Conservation (phyloP, 2,113 vertebrate genomes). For the Sciurus niger region DNA sequence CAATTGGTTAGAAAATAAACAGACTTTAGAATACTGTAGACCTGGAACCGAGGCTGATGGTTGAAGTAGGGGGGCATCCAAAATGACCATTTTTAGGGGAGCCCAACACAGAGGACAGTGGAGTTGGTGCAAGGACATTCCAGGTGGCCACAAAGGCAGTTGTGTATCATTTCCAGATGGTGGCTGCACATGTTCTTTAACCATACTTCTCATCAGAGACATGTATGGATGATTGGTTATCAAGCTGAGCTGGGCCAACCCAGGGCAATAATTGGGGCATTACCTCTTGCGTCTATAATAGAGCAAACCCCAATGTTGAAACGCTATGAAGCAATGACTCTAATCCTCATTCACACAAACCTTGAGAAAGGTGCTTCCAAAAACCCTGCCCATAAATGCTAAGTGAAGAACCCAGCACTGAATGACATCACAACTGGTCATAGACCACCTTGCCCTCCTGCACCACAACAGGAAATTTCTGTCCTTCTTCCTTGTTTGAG, state of each 20-base stretch:
- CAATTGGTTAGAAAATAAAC: slow-evolving; percentile 44
- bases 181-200: too few relatives aligned
- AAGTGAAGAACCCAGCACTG: fast-evolving
- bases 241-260: not conserved
- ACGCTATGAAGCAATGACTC: not conserved
- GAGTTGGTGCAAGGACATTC: not conserved
- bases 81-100: not conserved
- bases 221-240: not conserved
- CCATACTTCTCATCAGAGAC: not conserved
- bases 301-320: not conserved
- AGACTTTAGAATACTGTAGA: not conserved
- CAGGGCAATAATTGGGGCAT: not conserved
- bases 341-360: not conserved
- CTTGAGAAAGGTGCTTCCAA: not conserved
- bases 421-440: not conserved
- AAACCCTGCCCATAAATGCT: not conserved
- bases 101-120: fast-evolving
- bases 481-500: not conserved
- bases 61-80: not conserved
- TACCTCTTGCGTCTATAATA: not conserved
- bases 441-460: fast-evolving
- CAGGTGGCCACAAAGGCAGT: not conserved
- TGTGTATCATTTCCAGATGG: not conserved
- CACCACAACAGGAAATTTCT: not conserved
- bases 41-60: not conserved